Conservation (phyloP, 2,888 invertebrate species). For the Beris chalybata region DNA sequence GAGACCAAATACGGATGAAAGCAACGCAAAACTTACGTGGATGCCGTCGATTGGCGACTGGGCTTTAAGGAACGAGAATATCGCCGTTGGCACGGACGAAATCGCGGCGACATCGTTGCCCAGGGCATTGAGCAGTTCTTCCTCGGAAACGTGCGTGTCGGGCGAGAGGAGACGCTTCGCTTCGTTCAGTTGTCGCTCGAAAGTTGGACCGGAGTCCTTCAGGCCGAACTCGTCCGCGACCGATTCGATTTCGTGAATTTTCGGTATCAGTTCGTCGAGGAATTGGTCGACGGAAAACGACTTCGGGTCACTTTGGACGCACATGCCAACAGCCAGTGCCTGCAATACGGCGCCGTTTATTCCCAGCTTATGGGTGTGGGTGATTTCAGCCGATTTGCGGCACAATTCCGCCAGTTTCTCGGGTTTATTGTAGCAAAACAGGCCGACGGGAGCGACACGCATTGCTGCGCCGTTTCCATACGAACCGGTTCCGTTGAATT, state of each 20-base stretch:
- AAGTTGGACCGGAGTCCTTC: conserved; percentile 58
- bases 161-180: conserved; percentile 59
- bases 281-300: conserved; percentile 59
- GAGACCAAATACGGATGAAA: background rate
- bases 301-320: conserved; percentile 56
- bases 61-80: conserved; percentile 68
- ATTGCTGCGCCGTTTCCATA: conserved; percentile 80
- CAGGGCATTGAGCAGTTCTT: conserved; percentile 59
- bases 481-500: conserved; percentile 70
- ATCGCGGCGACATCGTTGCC: conserved; percentile 67
- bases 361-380: conserved; percentile 64
- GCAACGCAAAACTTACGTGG: conserved; percentile 50
- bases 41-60: conserved; percentile 58
- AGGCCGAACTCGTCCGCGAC: conserved; percentile 48
- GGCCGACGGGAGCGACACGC: conserved; percentile 68
- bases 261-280: conserved; percentile 58
- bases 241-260: conserved; percentile 59
- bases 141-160: conserved; percentile 54
- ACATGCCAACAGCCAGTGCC: conserved; percentile 63
- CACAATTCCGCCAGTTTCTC: conserved; percentile 56
- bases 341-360: conserved; percentile 63
- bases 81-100: conserved; percentile 73
- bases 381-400: conserved; percentile 60
- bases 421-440: conserved; percentile 59
- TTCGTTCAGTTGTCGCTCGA: conserved; percentile 59